Percentiles rank a stretch among this genome's conserved stretches.
Evolutionary conservation across 2,113 vertebrate species (phyloP).

Genomic region (Melanotaenia duboulayi): DNA sequence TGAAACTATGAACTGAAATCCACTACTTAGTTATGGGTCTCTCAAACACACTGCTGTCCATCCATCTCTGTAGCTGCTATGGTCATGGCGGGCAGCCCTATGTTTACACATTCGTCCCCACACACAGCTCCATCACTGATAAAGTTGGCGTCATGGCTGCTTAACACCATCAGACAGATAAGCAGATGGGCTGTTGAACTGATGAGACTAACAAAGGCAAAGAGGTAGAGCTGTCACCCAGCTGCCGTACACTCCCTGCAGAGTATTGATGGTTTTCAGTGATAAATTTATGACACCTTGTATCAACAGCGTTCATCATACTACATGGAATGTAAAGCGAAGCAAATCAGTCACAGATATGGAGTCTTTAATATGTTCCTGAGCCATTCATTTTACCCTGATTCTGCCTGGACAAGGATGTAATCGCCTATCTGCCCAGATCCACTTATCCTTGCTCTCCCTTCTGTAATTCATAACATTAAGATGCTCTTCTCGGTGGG

Average conservation of each 20-base stretch:
- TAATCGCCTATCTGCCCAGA: conserved; percentile 19
- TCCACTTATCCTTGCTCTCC: conserved; percentile 6
- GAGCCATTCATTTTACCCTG: conserved; percentile 5
- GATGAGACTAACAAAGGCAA: conserved; percentile 49
- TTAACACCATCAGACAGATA: conserved; percentile 30
- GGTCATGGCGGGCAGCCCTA: conserved; percentile 16
- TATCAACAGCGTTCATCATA: conserved; percentile 8
- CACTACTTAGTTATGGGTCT: conserved; percentile 22
- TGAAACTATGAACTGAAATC: conserved; percentile 28
- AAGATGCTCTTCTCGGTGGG: conserved; percentile 21
- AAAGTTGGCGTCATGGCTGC: conserved; percentile 7
- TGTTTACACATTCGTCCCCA: conserved; percentile 27
- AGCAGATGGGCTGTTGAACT: conserved; percentile 25
- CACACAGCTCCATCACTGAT: conserved; percentile 38
- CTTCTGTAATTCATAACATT: conserved; percentile 39
- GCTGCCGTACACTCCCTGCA: conserved; percentile 53
- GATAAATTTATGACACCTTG: conserved; percentile 13
- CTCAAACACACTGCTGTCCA: conserved; percentile 11
- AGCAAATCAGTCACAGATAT: conserved; percentile 7
- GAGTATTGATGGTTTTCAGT: conserved; percentile 16
- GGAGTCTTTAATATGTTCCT: conserved; percentile 1
- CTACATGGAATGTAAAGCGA: background rate
- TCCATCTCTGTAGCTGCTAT: conserved; percentile 32
- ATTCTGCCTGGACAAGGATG: conserved; percentile 13
- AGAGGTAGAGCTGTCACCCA: conserved; percentile 51